phyloP scores from a whole-genome alignment of 2,113 vertebrate genomes.

The Motacilla tschutschensis region DNA sequence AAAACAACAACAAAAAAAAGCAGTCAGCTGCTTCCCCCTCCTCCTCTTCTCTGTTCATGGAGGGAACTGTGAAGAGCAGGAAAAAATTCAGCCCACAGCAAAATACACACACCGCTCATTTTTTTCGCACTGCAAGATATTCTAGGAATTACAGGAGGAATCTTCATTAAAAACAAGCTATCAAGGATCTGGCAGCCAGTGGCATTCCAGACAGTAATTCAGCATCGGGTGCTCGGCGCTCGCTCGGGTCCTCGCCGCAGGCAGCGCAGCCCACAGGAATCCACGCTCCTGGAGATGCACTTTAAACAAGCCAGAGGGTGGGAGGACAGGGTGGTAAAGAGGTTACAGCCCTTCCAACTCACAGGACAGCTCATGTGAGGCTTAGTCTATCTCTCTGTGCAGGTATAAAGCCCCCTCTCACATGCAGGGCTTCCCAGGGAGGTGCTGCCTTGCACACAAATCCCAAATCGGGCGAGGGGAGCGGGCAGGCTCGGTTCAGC shows the following conservation, averaged over 20 bases:
- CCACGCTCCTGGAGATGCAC: not conserved
- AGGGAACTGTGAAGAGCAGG: slow-evolving; percentile 53
- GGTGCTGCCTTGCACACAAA: not conserved
- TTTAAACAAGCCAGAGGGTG: not conserved
- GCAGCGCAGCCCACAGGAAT: not conserved
- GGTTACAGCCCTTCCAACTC: not conserved
- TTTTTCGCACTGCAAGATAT: slow-evolving; percentile 38
- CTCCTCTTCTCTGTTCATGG: slow-evolving; percentile 45
- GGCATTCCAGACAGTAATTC: slow-evolving; percentile 39
- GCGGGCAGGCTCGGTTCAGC: not conserved
- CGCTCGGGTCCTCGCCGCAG: not conserved
- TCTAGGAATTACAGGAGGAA: slow-evolving; percentile 61
- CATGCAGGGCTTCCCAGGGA: not conserved
- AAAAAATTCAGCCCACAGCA: slow-evolving; percentile 61
- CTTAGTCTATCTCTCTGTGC: not conserved
- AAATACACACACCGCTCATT: slow-evolving; percentile 47
- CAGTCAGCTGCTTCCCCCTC: slow-evolving; percentile 68
- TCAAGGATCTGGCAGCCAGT: slow-evolving; percentile 34
- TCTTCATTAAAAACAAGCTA: slow-evolving; percentile 64
- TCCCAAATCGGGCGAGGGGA: not conserved
- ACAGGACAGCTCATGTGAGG: not conserved
- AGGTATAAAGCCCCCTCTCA: not conserved
- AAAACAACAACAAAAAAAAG: slow-evolving; percentile 61
- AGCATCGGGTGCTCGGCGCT: not conserved
- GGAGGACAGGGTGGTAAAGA: not conserved